Base-by-base conservation (phyloP, 2,113 vertebrate species). In the Zosterops japonicus region DNA sequence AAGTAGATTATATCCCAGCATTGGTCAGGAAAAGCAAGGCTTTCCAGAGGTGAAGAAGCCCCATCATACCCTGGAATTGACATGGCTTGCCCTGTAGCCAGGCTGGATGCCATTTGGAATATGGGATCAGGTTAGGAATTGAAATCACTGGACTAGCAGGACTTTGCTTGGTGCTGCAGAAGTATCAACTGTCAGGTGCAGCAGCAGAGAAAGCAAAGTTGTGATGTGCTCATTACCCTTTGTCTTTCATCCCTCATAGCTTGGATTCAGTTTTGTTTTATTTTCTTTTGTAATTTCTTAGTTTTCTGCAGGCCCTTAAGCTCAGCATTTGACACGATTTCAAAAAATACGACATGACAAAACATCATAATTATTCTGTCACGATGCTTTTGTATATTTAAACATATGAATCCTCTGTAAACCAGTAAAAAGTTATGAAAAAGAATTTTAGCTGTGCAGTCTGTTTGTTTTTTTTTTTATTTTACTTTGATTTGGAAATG, bases 401-500 rank as follows among this genome's bases (percentile, higher is more conserved):
- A 93, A 68, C n/a, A 64, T 44, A 83, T 13, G 49, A 96, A 59
- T 68, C 47, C 42, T 90, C 60, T 68, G 68, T 91, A 94, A 95
- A 93, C 80, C 90, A 92, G 60, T n/a, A 46, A 92, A 94, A 60
- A 60, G 69, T 83, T 68, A 87, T 35, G 23, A 75, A 93, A 90
- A 72, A 89, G 41, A 94, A 83, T 75, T 95, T 81, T 81, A 90
- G 76, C 46, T 95, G 41, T 75, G 47, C 52, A 81, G 92, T 60
- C 53, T 96, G 59, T n/a, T 82, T 88, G 6, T 9, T 47, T 49
- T 29, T 29, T 29, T 31, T 55, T 35, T 42, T 3, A 50, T 92
- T 97, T 94, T 83, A 74, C 52, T 94, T 88, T 90, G 75, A 96
- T 93, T 95, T 87, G 64, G 75, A 95, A 95, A 92, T 68, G 71